phyloP scores from a whole-genome alignment of 2,888 invertebrate species.

The Sialis fuliginosa region DNA sequence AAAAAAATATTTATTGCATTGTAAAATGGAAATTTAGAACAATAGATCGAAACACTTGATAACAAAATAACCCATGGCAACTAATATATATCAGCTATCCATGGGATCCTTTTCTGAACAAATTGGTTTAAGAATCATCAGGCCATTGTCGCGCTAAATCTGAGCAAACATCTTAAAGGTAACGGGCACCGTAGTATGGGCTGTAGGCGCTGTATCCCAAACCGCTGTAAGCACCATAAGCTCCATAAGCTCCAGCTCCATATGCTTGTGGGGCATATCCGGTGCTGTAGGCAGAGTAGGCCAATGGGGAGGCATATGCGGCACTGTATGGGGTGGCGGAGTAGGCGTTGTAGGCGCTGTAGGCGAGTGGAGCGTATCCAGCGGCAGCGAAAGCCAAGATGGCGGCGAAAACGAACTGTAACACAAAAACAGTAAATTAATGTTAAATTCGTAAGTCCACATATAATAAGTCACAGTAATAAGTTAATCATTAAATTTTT shows the following conservation, averaged over 20 bases:
- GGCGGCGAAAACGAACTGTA: conserved; percentile 7
- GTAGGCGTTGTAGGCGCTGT: conserved; percentile 8
- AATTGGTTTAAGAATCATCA: not conserved
- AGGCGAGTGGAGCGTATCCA: conserved; percentile 5
- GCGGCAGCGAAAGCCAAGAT: conserved; percentile 7
- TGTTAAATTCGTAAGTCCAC: too few species aligned
- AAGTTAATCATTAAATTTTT: too few species aligned
- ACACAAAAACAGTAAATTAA: not conserved
- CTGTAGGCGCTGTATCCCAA: too few species aligned
- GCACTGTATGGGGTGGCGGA: not conserved
- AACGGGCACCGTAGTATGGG: not conserved
- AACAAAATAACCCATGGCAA: too few species aligned
- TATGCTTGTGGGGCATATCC: not conserved
- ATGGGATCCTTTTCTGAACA: too few species aligned
- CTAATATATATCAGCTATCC: too few species aligned
- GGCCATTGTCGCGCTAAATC: not conserved
- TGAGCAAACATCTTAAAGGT: not conserved
- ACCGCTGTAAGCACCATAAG: too few species aligned
- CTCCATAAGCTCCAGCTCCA: not conserved
- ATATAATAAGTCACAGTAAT: too few species aligned
- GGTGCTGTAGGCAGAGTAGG: not conserved
- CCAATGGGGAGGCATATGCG: not conserved
- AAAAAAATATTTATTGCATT: too few species aligned
- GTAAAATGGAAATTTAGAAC: too few species aligned
- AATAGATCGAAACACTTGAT: too few species aligned